Evolutionary conservation across 2,797 vertebrate genomes (phyloP).

Genomic region (Onychomys torridus): DNA sequence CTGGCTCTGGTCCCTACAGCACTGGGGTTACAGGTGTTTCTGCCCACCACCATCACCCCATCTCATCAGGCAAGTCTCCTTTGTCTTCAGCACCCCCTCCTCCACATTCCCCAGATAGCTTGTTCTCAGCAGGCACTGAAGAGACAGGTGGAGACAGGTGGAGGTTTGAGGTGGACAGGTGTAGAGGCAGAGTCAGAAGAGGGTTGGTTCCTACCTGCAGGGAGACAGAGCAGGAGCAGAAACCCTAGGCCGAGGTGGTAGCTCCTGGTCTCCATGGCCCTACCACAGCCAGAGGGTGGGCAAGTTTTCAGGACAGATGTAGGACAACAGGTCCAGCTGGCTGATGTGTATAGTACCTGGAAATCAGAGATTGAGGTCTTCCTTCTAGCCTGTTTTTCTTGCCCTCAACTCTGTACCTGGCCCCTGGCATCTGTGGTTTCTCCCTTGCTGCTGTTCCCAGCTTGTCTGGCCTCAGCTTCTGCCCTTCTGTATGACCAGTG

Average conservation of each 20-base stretch:
- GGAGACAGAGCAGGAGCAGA: conserved; percentile 70
- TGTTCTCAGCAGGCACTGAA: not conserved
- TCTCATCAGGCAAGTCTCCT: not conserved
- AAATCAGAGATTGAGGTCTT: not conserved
- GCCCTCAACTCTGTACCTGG: not conserved
- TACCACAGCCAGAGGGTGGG: not conserved
- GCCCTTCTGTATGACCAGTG: not conserved
- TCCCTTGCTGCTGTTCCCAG: not conserved
- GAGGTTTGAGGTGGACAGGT: not conserved
- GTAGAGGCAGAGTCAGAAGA: not conserved
- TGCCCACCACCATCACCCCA: not conserved
- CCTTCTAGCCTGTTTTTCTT: not conserved
- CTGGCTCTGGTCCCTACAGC: not conserved
- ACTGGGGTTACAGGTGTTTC: not conserved
- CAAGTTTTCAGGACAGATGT: not conserved
- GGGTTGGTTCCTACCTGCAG: conserved; percentile 74
- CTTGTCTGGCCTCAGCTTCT: not conserved
- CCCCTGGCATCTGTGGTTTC: not conserved
- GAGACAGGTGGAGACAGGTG: not conserved
- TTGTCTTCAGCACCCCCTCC: not conserved
- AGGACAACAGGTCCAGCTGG: not conserved
- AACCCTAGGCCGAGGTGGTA: not conserved
- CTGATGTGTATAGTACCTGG: not conserved
- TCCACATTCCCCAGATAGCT: not conserved
- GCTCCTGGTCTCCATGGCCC: conserved; percentile 34